Percentiles rank a stretch among this genome's conserved stretches.
Conservation (phyloP, 1,140 invertebrate species). For the Drosophila triauraria region DNA sequence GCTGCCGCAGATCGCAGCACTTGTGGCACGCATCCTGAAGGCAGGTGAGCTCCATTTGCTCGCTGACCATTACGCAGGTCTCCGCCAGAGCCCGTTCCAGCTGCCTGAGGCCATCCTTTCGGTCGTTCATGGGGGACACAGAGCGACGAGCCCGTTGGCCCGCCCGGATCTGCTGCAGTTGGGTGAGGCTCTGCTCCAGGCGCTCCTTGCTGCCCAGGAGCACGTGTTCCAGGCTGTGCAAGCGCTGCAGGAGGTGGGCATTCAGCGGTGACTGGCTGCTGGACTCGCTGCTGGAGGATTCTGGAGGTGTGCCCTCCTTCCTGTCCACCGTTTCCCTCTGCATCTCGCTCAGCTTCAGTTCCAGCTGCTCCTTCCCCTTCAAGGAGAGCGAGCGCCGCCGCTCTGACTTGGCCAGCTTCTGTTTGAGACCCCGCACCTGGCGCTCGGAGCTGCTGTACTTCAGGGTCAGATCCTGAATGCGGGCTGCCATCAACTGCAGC, state of each 20-base stretch:
- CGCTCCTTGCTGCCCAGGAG: conserved; percentile 86
- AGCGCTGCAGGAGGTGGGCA: conserved; percentile 86
- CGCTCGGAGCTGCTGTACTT: conserved; percentile 93
- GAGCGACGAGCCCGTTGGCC: conserved; percentile 86
- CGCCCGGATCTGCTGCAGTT: conserved; percentile 87
- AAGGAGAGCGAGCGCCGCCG: conserved; percentile 92
- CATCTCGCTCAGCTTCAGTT: conserved; percentile 92
- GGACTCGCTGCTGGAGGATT: conserved; percentile 56
- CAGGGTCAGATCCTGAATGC: conserved; percentile 93
- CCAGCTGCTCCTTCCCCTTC: conserved; percentile 92
- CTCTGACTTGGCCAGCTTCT: conserved; percentile 92
- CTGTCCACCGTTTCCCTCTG: conserved; percentile 92
- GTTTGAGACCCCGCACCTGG: conserved; percentile 91
- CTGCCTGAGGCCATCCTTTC: conserved; percentile 87
- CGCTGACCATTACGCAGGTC: conserved; percentile 85
- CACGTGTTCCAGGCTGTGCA: conserved; percentile 87
- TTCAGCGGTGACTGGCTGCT: conserved; percentile 51
- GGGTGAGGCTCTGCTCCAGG: conserved; percentile 79
- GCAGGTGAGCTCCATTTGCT: conserved; percentile 77
- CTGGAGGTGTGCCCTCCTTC: conserved; percentile 69
- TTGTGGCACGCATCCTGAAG: conserved; percentile 85
- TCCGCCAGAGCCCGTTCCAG: conserved; percentile 87
- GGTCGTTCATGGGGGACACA: conserved; percentile 87
- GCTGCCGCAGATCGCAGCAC: conserved; percentile 83
- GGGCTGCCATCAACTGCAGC: conserved; percentile 91